These are phyloP conservation scores for Sminthurinus aureus DNA, from an alignment of 2,888 invertebrate species.

Conservation along the genomic window DNA sequence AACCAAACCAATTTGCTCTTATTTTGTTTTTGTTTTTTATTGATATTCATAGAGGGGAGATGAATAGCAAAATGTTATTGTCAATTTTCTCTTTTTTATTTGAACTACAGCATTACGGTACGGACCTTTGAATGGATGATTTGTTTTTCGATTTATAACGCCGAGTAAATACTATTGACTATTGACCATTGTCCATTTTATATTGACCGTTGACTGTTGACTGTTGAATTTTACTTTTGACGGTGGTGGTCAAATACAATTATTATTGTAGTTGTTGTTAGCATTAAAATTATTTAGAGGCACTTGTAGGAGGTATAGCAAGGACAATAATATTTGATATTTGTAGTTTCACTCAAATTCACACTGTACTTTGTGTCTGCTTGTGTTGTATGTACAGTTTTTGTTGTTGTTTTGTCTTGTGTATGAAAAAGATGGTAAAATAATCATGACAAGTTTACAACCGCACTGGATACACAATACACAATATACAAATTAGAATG, in stretches of 20 bases:
- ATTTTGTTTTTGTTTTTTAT: no score
- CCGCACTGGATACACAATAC: constrained; percentile 7
- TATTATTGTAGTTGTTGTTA: background rate
- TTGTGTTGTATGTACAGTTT: background rate
- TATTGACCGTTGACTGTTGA: background rate
- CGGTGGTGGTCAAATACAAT: background rate
- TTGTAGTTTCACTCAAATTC: background rate
- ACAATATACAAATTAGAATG: constrained; percentile 30
- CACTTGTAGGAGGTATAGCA: background rate
- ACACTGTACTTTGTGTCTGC: background rate
- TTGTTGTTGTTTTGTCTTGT: constrained; percentile 10
- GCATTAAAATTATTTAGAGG: no score
- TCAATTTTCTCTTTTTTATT: no score
- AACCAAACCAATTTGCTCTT: no score
- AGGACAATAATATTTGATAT: background rate
- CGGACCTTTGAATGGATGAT: no score
- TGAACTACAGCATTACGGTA: no score
- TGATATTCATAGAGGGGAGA: no score
- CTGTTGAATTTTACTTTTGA: background rate
- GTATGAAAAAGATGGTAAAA: constrained; percentile 42
- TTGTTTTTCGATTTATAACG: no score
- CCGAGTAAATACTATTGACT: background rate
- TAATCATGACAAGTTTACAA: constrained; percentile 48
- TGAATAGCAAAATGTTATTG: no score
- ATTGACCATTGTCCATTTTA: no score